Percentiles rank a stretch among this genome's conserved stretches.
These are phyloP conservation scores for Calameuta idolon DNA, from an alignment of 2,888 invertebrate genomes.

Conservation along the genomic window DNA sequence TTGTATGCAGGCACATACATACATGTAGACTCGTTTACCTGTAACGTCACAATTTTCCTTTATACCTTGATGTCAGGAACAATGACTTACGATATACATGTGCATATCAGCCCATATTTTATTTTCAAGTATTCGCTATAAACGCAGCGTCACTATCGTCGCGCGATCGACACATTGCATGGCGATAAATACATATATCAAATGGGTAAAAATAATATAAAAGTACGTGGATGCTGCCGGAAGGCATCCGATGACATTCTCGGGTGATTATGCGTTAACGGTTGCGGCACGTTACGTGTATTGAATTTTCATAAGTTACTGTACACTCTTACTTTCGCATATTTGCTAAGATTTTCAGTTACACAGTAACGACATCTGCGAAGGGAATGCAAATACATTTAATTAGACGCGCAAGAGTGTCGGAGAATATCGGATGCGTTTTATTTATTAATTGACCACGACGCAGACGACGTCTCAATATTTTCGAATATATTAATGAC, in stretches of 20 bases:
- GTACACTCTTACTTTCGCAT: neutral
- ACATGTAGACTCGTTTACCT: neutral
- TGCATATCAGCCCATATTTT: neutral
- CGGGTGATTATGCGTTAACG: neutral
- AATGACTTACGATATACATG: neutral
- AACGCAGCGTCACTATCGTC: neutral
- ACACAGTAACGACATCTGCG: neutral
- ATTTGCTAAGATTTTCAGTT: neutral
- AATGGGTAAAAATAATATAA: neutral
- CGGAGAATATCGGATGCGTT: neutral
- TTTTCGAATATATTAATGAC: neutral
- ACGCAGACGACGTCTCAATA: neutral
- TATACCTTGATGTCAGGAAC: neutral
- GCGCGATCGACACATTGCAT: neutral
- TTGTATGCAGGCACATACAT: too few relatives aligned
- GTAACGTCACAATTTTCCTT: neutral
- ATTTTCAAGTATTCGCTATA: neutral
- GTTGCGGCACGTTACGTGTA: neutral
- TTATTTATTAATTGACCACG: neutral
- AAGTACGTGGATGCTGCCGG: neutral
- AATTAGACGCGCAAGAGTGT: neutral
- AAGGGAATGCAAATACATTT: neutral
- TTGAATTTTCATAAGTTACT: neutral
- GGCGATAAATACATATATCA: neutral
- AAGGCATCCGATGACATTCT: neutral